Evolutionary conservation across 2,888 invertebrate genomes (phyloP), one percentile per base, ranked within the genome.

Genomic region (Diaphora mendica): DNA sequence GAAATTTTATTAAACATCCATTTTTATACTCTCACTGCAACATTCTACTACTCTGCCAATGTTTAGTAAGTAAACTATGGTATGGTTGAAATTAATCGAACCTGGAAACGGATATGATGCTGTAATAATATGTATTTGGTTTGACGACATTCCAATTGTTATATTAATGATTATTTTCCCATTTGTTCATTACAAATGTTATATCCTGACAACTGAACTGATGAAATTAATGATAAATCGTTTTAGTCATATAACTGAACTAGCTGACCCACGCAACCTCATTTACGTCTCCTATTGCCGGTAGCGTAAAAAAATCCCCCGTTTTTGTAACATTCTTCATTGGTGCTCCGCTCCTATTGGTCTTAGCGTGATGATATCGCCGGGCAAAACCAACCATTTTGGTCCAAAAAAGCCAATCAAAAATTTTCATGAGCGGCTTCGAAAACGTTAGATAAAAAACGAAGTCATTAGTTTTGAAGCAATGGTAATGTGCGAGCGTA

Each of bases 1-100:
- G 59, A 0, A 30, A 51, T 72, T 30, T 59, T 33, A 33, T 39
- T 26, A 64, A 51, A 48, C 26, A 26, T 64, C 64, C 42, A 20
- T 17, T 20, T 59, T 59, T 15, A 17, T 13, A 48, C 13, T 55
- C 23, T 39, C 42, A 23, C 42, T 59, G 23, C 39, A 69, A 59
- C 59, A 44, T 42, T 79, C 75, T 64, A n/a, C 48, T 79, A 81
- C 7, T 69, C 70, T 13, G 20, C 23, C 76, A 48, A 35, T 83
- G 78, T 83, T 82, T 81, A 68, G 44, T 64, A 65, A 82, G 75
- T 64, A 79, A 82, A 82, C 83, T 79, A 68, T 20, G 39, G 44
- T 44, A 42, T 30, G 33, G 67, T 35, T 68, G 73, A 72, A 77
- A 75, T 81, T 79, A 75, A 78, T 72, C 73, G 72, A 73, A 77